Evolutionary conservation across 2,113 vertebrate species (phyloP), one percentile per base, ranked within the genome.

Genomic region (Heliornis fulica): DNA sequence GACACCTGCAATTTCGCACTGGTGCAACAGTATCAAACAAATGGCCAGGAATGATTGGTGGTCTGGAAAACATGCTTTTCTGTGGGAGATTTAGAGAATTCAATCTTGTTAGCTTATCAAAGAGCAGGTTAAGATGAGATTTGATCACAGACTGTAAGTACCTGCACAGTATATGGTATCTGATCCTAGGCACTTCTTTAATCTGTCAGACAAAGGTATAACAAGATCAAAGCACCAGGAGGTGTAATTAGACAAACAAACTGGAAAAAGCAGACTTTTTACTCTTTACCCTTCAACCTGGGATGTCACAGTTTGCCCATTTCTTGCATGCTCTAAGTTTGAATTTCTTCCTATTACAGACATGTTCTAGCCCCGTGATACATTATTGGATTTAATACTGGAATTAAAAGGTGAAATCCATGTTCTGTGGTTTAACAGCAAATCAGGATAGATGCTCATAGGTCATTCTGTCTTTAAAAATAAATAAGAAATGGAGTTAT

Each of bases 111-210:
- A 96, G 46, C 63, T 95, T 94, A 94, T 89, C 63, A 88, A 95
- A 94, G 71, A 90, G 77, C 78, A 51, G 82, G 88, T 87, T 91
- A 96, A 83, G 71, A 85, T 59, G 66, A 90, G 85, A 96, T 94
- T 56, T 86, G 76, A 89, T 91, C 88, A 85, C 80, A 76, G 90
- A 34, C 72, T 94, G 38, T 65, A 95, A 59, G 71, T 25, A 94
- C 36, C 56, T 74, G 65, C 69, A 84, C 45, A 68, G 34, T 88
- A 93, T 48, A 79, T 90, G 45, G 41, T 82, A 65, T 93, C 66
- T 83, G 79, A 93, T 91, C 76, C n/a, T 40, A 75, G 36, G 46
- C 56, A 60, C 85, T 26, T 89, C 83, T 93, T 96, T 96, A 93
- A 95, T 95, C 88, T 69, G 56, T 51, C 69, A 94, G 36, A 87